phyloP scores from a whole-genome alignment of 2,888 invertebrate genomes.

The Nomada fabriciana region DNA sequence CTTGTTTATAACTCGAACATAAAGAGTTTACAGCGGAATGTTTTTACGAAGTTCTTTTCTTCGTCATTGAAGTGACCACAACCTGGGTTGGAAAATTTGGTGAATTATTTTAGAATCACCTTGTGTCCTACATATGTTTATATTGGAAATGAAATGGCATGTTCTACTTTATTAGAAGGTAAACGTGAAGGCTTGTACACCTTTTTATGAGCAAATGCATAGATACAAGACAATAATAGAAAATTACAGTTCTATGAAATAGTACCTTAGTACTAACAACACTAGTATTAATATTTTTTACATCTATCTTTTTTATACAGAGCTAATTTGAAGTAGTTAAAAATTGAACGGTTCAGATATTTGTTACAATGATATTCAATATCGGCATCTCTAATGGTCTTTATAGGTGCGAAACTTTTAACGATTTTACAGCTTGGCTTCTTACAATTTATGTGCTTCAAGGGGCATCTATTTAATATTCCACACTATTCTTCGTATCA shows the following conservation, averaged over 20 bases:
- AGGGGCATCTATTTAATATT: neutral
- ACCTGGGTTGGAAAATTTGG: neutral
- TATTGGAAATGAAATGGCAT: neutral
- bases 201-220: neutral
- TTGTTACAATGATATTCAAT: too few species aligned
- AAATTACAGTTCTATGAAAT: neutral
- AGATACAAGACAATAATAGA: neutral
- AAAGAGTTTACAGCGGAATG: neutral
- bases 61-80: conserved; percentile 9
- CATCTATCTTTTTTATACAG: too few species aligned
- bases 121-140: neutral
- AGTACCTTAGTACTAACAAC: too few species aligned
- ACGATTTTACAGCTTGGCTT: neutral
- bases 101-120: neutral
- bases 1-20: conserved; percentile 22
- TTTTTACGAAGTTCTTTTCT: conserved; percentile 3
- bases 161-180: neutral
- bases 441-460: neutral
- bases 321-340: too few species aligned
- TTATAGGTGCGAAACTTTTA: neutral
- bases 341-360: too few species aligned
- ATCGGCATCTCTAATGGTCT: too few species aligned
- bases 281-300: too few species aligned
- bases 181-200: neutral
- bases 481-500: neutral